Evolutionary conservation across 2,888 invertebrate species (phyloP).

Genomic region (Meteorus cinctellus): DNA sequence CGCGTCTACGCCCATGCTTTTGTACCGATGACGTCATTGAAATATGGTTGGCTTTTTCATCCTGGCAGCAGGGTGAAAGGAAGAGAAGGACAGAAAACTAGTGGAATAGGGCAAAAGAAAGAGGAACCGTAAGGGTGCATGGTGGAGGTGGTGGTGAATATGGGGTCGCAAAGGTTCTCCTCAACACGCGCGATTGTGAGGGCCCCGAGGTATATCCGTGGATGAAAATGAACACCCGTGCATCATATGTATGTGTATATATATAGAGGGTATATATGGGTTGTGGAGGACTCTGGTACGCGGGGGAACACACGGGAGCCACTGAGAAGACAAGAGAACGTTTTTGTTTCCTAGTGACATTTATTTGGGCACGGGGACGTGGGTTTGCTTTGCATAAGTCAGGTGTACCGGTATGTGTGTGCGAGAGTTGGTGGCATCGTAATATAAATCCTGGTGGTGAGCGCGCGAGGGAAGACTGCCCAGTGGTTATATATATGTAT

Average conservation of each 20-base stretch:
- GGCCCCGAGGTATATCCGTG: conserved; percentile 9
- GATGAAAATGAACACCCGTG: not conserved
- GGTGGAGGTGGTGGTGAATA: conserved; percentile 31
- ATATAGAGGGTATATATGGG: conserved; percentile 31
- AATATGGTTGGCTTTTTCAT: conserved; percentile 59
- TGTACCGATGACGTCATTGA: conserved; percentile 66
- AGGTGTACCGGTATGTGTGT: conserved; percentile 61
- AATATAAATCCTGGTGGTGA: conserved; percentile 67
- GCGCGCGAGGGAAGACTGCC: conserved; percentile 61
- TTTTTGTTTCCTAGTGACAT: conserved; percentile 71
- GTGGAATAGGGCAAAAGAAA: not conserved
- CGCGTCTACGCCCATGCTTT: conserved; percentile 68
- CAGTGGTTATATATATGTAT: conserved; percentile 60
- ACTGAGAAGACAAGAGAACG: conserved; percentile 59
- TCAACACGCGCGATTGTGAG: conserved; percentile 13
- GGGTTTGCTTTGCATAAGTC: conserved; percentile 71
- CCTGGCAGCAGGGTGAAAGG: conserved; percentile 35
- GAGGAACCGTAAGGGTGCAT: not conserved
- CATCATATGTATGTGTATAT: not conserved
- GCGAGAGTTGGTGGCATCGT: conserved; percentile 61
- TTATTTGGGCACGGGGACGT: conserved; percentile 68
- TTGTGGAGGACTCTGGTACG: conserved; percentile 50
- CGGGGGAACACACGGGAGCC: conserved; percentile 47
- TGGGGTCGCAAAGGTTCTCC: conserved; percentile 40
- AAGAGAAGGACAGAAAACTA: not conserved